Percentiles rank a stretch among this genome's conserved stretches.
Evolutionary conservation across 2,797 vertebrate genomes (phyloP).

Genomic region (Pitangus sulphuratus): DNA sequence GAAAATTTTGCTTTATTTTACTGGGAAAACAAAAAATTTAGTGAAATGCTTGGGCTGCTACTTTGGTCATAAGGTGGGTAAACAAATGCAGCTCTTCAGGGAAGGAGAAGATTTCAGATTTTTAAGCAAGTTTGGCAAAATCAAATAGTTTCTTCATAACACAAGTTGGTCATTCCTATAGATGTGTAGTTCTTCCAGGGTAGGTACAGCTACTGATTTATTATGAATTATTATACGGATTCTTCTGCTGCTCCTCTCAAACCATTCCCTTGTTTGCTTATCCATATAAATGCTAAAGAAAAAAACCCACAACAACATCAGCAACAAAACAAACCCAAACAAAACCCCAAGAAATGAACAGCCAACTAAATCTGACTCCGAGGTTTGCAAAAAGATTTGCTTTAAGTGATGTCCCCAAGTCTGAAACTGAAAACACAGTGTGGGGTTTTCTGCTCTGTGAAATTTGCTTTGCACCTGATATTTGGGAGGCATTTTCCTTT

Average conservation of each 20-base stretch:
- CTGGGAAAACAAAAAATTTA: not conserved
- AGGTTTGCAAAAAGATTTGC: not conserved
- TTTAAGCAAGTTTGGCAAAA: constrained; percentile 44
- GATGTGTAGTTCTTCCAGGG: not conserved
- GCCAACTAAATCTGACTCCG: not conserved
- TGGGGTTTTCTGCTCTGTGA: not conserved
- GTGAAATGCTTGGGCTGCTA: not conserved
- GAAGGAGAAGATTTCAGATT: constrained; percentile 31
- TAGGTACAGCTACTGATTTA: not conserved
- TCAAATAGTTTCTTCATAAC: not conserved
- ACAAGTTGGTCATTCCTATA: not conserved
- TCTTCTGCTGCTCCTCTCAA: not conserved
- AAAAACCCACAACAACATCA: not conserved
- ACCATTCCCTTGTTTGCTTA: not conserved
- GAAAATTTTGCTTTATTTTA: not conserved
- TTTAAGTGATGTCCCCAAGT: not conserved
- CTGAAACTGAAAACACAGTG: not conserved
- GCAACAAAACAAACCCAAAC: not conserved
- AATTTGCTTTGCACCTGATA: constrained; percentile 66
- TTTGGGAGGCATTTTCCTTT: constrained; percentile 47
- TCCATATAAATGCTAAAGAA: not conserved
- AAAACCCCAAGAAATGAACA: not conserved
- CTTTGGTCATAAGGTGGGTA: constrained; percentile 12
- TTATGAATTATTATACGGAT: not conserved
- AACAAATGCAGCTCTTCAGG: constrained; percentile 34